Base-by-base conservation (phyloP, 2,888 invertebrate genomes). In the Baccha elongata region DNA sequence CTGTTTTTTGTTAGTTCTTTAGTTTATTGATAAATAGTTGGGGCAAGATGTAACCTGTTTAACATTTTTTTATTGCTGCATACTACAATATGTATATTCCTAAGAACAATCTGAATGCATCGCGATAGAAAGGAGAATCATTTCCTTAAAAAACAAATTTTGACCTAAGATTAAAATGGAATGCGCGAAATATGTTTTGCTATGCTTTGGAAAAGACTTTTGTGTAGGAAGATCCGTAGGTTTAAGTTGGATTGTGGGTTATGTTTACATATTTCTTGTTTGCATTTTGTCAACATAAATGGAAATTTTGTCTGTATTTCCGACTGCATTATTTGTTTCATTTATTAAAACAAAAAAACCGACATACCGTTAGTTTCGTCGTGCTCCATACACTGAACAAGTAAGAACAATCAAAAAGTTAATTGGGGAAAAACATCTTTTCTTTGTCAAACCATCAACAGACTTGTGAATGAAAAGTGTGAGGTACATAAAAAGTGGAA, bases 1-100 rank as follows among this genome's bases (percentile, higher is more conserved):
- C 40, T 40, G 26, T 4, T 40, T 40, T 60, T 42, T 58, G 21
- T 60, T 40, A 5, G 40, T 26, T 42, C 23, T 23, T 40, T 60
- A 44, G 29, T 60, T 60, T 60, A 60, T 60, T 60, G 60, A 60
- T 60, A 60, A 44, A 60, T 44, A 29, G 60, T 29, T 60, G 42
- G 60, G 44, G 42, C 42, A 29, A 29, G 7, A 58, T 11, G 23
- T 60, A 60, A 60, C 60, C 60, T 60, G 60, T 60, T 60, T 44
- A 29, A 29, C 29, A 26, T 44, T 29, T n/a, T n/a, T n/a, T n/a
- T n/a, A 29, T 29, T 15, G 44, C 26, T 44, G 60, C 60, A 42
- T 42, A 42, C 58, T 42, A 42, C 58, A 58, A 40, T 26, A 26
- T 17, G 15, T 19, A n/a, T 13, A 8, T 42, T 42, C 17, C 17